Evolutionary conservation across 2,797 vertebrate species (phyloP).

Genomic region (Craterocephalus amniculus): DNA sequence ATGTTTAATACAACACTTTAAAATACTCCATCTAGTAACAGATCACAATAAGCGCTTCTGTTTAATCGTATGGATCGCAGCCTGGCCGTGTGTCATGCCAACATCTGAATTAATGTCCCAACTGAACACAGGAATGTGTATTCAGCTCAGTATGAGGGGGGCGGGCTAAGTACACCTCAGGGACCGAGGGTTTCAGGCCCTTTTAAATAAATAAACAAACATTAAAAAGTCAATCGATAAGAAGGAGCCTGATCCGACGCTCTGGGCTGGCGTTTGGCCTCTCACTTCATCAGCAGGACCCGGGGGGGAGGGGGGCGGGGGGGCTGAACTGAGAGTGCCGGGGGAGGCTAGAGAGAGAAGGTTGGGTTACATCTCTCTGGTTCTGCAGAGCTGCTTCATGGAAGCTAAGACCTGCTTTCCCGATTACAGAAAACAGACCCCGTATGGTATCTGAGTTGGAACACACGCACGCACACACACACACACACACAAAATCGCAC

Average conservation of each 20-base stretch:
- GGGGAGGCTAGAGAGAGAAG: conserved; percentile 24
- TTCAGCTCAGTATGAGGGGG: conserved; percentile 17
- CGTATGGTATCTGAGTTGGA: conserved; percentile 33
- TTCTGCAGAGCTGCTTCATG: conserved; percentile 58
- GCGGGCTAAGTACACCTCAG: conserved; percentile 67
- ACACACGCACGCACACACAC: conserved; percentile 20
- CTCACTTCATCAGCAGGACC: conserved; percentile 67
- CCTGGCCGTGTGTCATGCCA: no score
- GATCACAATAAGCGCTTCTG: no score
- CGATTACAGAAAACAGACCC: conserved; percentile 68
- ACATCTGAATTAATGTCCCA: conserved; percentile 3
- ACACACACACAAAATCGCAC: conserved; percentile 32
- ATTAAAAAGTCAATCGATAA: conserved; percentile 76
- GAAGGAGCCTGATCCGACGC: conserved; percentile 67
- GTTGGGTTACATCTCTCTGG: conserved; percentile 73
- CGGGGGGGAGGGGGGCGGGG: conserved; percentile 2
- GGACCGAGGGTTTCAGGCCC: conserved; percentile 61
- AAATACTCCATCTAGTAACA: no score
- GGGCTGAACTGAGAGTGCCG: conserved; percentile 20
- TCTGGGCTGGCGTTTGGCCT: conserved; percentile 66
- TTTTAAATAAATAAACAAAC: conserved; percentile 78
- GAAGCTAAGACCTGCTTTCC: conserved; percentile 64
- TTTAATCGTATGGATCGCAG: no score
- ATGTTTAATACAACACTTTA: no score
- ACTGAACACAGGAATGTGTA: conserved; percentile 52